Evolutionary conservation across 2,888 invertebrate species (phyloP).

Genomic region (Terebella lapidaria): DNA sequence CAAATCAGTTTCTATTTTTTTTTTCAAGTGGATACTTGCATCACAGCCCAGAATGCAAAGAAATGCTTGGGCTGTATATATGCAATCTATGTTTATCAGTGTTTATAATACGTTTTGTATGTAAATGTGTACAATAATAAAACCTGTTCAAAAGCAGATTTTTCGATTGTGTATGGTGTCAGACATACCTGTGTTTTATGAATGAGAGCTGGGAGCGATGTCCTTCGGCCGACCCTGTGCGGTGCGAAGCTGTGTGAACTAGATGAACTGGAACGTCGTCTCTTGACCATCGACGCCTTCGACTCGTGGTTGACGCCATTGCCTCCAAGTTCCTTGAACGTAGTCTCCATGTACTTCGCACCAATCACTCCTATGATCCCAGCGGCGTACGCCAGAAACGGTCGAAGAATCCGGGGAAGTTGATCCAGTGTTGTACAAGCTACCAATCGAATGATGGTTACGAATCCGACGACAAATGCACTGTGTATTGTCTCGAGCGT

Average conservation of each 20-base stretch:
- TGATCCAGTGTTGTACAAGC: conserved; percentile 42
- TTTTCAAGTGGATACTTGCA: no score
- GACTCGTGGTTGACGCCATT: conserved; percentile 44
- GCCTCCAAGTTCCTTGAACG: conserved; percentile 39
- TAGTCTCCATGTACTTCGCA: conserved; percentile 50
- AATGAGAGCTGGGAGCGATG: conserved; percentile 51
- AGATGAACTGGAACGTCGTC: conserved; percentile 46
- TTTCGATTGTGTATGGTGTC: no score
- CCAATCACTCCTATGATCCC: conserved; percentile 45
- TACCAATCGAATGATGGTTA: conserved; percentile 45
- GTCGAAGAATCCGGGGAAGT: conserved; percentile 39
- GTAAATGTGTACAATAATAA: no score
- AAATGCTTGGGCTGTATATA: no score
- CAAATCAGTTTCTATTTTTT: no score
- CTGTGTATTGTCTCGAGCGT: conserved; percentile 44
- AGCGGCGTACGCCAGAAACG: conserved; percentile 46
- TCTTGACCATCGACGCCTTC: conserved; percentile 47
- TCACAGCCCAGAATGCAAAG: no score
- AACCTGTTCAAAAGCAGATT: no score
- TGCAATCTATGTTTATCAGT: no score
- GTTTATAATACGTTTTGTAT: no score
- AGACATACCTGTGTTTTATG: conserved; percentile 39
- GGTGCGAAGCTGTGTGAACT: conserved; percentile 38
- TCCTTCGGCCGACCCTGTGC: conserved; percentile 45
- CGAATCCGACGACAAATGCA: conserved; percentile 40